Evolutionary conservation across 1,140 invertebrate species (phyloP), one percentile per base, ranked within the genome.

Genomic region (Ooceraea biroi): DNA sequence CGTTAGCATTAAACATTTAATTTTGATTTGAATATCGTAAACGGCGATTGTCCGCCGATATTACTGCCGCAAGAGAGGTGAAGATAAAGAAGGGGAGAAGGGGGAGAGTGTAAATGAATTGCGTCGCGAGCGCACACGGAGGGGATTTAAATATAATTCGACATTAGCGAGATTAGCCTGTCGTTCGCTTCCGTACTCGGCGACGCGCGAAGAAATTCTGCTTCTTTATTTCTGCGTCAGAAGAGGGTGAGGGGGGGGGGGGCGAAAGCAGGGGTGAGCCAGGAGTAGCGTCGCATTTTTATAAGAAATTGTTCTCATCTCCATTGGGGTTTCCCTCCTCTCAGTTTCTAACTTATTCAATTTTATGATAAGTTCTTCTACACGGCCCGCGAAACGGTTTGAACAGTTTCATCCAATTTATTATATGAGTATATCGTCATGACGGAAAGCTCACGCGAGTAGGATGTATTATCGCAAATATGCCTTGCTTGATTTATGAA

Each of bases 301-400:
- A 19, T 36, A 27, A 55, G 36, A 78, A 69, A 25, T 69, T n/a
- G 1, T 73, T 58, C 3, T 55, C 22, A 22, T 82, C 4, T n/a
- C n/a, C n/a, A 7, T 7, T 36, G 7, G 7, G 2, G 2, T 7
- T 36, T 36, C 36, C 36, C 36, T 7, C 36, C 2, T 48, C 12
- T 27, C n/a, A n/a, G 72, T 30, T 74, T 14, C 58, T 30, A 14
- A 19, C 22, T 63, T 76, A 19, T 48, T 10, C 58, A 48, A 14
- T 76, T 76, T 61, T 30, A 46, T 27, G 22, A 65, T 22, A 17
- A 65, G n/a, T 7, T 30, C 36, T 10, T 63, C 36, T 36, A 36
- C 11, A 17, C 8, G 3, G 17, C 61, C 3, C 17, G n/a, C 36
- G 36, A 44, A 65, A 22, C 36, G 36, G 3, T 65, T 5, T 30